Evolutionary conservation across 1,140 invertebrate species (phyloP).

Genomic region (Cephus cinctus): DNA sequence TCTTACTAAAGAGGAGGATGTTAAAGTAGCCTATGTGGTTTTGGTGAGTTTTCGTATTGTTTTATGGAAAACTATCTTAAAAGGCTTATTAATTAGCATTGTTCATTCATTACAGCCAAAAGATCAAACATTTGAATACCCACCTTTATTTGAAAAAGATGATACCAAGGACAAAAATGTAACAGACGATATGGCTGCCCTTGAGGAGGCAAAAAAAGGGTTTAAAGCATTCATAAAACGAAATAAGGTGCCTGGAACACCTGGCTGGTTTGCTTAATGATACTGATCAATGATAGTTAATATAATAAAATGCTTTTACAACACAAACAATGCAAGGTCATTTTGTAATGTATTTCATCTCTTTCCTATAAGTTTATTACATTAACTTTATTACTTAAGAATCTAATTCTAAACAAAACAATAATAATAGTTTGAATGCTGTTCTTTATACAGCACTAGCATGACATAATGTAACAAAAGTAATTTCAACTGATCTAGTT

Average conservation of each 20-base stretch:
- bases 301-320: too few species aligned
- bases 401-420: too few species aligned
- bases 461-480: too few species aligned
- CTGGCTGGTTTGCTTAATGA: slow-evolving; percentile 66
- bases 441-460: too few species aligned
- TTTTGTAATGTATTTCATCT: too few species aligned
- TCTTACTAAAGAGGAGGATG: slow-evolving; percentile 81
- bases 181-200: slow-evolving; percentile 55
- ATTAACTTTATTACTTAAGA: too few species aligned
- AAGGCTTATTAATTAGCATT: background rate
- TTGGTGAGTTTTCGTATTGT: slow-evolving; percentile 63
- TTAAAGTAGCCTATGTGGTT: slow-evolving; percentile 77
- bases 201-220: slow-evolving; percentile 52
- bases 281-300: too few species aligned
- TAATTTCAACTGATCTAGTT: too few species aligned
- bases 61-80: background rate
- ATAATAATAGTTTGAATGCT: too few species aligned
- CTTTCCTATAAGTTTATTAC: too few species aligned
- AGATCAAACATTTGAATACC: slow-evolving; percentile 59
- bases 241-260: slow-evolving; percentile 58
- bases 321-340: too few species aligned
- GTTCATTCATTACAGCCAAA: slow-evolving; percentile 51
- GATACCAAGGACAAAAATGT: slow-evolving; percentile 36
- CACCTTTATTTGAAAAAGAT: slow-evolving; percentile 54
- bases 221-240: slow-evolving; percentile 50